Evolutionary conservation across 2,888 invertebrate species (phyloP).

Genomic region (Drosophila borealis): DNA sequence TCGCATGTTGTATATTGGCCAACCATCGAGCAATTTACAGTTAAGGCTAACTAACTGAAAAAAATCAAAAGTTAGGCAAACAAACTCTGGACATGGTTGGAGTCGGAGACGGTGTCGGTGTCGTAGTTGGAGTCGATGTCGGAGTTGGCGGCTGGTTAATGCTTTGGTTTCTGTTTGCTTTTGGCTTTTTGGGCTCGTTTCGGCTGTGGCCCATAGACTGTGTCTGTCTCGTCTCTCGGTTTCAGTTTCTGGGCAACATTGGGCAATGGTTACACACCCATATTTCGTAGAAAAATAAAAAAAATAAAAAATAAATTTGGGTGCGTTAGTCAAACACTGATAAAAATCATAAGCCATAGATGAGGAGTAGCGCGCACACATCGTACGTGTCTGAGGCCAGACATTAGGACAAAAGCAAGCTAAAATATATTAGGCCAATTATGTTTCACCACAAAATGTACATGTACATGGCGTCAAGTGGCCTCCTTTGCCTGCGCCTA

Average conservation of each 20-base stretch:
- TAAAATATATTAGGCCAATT: constrained; percentile 78
- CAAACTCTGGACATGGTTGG: constrained; percentile 50
- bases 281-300: constrained; percentile 55
- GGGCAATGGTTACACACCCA: constrained; percentile 61
- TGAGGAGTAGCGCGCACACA: constrained; percentile 48
- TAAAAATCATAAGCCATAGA: constrained; percentile 72
- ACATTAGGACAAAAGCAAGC: constrained; percentile 52
- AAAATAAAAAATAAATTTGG: constrained; percentile 56
- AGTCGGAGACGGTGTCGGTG: constrained; percentile 16
- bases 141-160: constrained; percentile 44
- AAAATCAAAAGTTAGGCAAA: constrained; percentile 75
- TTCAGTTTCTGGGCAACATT: constrained; percentile 35
- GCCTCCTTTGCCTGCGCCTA: constrained; percentile 29
- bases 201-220: constrained; percentile 21
- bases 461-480: constrained; percentile 70
- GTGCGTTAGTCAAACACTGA: constrained; percentile 80
- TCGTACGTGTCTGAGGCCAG: constrained; percentile 56
- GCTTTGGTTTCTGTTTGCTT: constrained; percentile 54
- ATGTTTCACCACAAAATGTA: constrained; percentile 71
- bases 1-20: constrained; percentile 49
- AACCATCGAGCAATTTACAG: constrained; percentile 45
- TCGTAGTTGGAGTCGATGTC: neutral
- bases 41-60: constrained; percentile 54
- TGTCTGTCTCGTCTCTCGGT: neutral
- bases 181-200: constrained; percentile 45